Percentiles rank a stretch among this genome's conserved stretches.
phyloP scores from a whole-genome alignment of 2,888 invertebrate species.

The Rhopalosiphum nymphaeae region DNA sequence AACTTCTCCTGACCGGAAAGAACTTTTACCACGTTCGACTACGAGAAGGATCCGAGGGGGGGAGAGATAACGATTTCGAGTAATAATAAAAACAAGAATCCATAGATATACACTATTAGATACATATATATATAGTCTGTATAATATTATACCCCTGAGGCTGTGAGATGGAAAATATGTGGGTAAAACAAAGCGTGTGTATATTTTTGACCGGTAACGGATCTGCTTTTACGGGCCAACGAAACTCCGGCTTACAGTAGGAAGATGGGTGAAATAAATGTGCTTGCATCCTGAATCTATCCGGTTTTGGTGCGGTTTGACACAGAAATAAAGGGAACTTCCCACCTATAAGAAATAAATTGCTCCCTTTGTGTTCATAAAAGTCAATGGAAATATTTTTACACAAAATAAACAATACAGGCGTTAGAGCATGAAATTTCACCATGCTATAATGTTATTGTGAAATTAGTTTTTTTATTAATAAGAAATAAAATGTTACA shows the following conservation, averaged over 20 bases:
- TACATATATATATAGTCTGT: background rate
- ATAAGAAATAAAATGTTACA: background rate
- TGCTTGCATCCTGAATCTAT: constrained; percentile 15
- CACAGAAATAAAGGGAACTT: background rate
- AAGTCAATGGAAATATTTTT: background rate
- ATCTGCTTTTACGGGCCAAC: constrained; percentile 39
- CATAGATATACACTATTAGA: background rate
- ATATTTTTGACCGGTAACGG: constrained; percentile 52
- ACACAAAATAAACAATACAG: background rate
- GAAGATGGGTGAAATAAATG: constrained; percentile 34
- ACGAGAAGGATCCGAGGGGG: background rate
- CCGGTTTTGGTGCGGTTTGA: constrained; percentile 38
- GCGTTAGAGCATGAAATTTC: background rate
- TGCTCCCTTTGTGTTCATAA: background rate
- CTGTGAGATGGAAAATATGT: constrained; percentile 21
- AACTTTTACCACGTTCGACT: constrained; percentile 20
- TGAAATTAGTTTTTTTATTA: background rate
- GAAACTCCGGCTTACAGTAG: background rate
- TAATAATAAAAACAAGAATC: constrained; percentile 4
- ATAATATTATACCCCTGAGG: background rate
- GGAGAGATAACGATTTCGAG: background rate
- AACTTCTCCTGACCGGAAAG: background rate
- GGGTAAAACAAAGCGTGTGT: constrained; percentile 26
- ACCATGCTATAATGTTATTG: background rate
- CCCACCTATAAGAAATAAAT: constrained; percentile 18